A percentile compares a stretch with the other conserved stretches of the same genome.
Evolutionary conservation across 1,140 invertebrate genomes (phyloP).

Genomic region (Charaxes varanes): DNA sequence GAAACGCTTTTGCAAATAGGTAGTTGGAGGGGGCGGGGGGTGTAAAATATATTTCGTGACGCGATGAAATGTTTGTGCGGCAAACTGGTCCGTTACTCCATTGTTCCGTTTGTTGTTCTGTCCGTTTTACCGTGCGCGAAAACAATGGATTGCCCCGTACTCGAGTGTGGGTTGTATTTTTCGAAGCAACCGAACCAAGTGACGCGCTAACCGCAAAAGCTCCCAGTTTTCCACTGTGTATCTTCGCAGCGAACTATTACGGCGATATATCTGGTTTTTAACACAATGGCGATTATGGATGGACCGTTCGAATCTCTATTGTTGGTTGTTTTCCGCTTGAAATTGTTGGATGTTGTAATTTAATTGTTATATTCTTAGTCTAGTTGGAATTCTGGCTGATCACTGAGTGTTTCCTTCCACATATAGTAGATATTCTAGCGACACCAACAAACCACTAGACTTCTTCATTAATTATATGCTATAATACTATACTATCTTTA

Average conservation of each 20-base stretch:
- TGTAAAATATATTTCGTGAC: slow-evolving; percentile 27
- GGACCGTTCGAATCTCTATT: too few relatives aligned
- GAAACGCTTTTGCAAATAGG: slow-evolving; percentile 31
- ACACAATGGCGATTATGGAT: slow-evolving; percentile 12
- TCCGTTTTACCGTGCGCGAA: slow-evolving; percentile 26
- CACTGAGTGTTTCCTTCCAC: too few relatives aligned
- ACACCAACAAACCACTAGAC: too few relatives aligned
- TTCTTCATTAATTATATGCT: too few relatives aligned
- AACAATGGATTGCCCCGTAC: slow-evolving; percentile 31
- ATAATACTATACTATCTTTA: too few relatives aligned
- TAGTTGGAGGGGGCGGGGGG: too few relatives aligned
- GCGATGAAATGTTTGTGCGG: slow-evolving; percentile 27
- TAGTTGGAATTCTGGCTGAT: too few relatives aligned
- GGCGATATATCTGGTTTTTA: slow-evolving; percentile 12
- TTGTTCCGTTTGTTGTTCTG: slow-evolving; percentile 25
- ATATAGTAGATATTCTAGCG: too few relatives aligned
- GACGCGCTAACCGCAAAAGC: slow-evolving; percentile 23
- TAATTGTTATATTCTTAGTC: too few relatives aligned
- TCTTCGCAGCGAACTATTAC: slow-evolving; percentile 22
- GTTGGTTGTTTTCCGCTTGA: too few relatives aligned
- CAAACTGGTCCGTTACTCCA: slow-evolving; percentile 25
- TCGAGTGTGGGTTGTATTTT: slow-evolving; percentile 28
- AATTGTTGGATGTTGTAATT: too few relatives aligned
- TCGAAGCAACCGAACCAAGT: slow-evolving; percentile 29
- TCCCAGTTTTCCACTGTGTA: slow-evolving; percentile 18